Percentiles rank a stretch among this genome's conserved stretches.
Evolutionary conservation across 2,113 vertebrate genomes (phyloP).

Genomic region (Camelus dromedarius): DNA sequence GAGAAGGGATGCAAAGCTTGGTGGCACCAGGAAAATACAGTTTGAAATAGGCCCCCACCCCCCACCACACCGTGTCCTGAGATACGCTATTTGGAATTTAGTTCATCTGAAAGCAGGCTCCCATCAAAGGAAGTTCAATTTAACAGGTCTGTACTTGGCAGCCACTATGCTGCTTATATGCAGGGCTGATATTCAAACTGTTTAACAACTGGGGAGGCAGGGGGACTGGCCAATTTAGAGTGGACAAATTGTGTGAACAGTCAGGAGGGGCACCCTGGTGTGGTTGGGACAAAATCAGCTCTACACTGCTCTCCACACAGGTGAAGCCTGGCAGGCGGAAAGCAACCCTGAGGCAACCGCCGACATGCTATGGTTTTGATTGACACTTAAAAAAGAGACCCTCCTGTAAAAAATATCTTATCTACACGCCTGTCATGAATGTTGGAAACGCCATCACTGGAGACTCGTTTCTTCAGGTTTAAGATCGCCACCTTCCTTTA

Average conservation of each 20-base stretch:
- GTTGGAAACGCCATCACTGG: background rate
- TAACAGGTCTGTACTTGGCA: background rate
- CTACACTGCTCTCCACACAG: accelerated
- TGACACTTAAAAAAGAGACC: background rate
- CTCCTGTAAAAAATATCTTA: background rate
- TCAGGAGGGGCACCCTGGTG: accelerated
- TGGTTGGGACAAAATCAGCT: background rate
- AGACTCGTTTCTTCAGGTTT: background rate
- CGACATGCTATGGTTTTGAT: background rate
- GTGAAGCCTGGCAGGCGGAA: background rate
- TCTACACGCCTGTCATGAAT: background rate
- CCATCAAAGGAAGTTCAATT: background rate
- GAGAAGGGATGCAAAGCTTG: background rate
- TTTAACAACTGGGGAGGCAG: background rate
- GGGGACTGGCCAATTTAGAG: background rate
- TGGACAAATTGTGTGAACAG: too few species aligned
- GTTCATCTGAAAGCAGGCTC: background rate
- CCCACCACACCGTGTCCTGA: background rate
- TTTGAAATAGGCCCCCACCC: background rate
- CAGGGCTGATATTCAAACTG: background rate
- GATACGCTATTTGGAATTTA: background rate
- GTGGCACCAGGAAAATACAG: background rate
- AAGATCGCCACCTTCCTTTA: background rate
- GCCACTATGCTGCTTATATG: background rate
- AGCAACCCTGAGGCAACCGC: too few species aligned